These are phyloP conservation scores for Picathartes gymnocephalus DNA, from an alignment of 2,113 vertebrate species.

Conservation along the genomic window DNA sequence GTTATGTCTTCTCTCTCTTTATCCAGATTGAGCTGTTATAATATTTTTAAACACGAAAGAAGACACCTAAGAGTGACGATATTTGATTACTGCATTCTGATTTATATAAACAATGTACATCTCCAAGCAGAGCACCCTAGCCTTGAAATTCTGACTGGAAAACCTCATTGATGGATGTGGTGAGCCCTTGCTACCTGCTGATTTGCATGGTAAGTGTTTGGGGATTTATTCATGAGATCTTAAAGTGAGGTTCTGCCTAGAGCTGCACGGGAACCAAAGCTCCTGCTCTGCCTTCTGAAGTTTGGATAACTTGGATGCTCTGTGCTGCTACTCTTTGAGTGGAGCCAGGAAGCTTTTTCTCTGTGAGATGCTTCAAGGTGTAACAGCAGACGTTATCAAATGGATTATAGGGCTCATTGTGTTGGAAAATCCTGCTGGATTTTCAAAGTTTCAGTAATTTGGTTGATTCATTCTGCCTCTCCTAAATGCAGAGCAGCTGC, in stretches of 20 bases:
- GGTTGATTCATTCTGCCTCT: neutral
- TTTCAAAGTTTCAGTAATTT: neutral
- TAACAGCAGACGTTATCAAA: neutral
- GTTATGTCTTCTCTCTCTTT: neutral
- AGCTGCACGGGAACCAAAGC: neutral
- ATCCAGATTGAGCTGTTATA: neutral
- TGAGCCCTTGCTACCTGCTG: neutral
- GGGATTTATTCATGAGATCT: too few species aligned
- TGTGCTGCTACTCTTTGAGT: neutral
- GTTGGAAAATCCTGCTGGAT: neutral
- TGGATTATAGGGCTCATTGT: neutral
- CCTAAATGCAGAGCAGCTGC: neutral
- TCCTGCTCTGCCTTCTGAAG: neutral
- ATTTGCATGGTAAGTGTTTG: neutral
- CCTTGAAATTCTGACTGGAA: neutral
- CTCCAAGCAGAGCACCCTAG: neutral
- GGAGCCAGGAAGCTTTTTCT: neutral
- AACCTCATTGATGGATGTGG: fast-evolving
- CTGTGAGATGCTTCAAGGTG: neutral
- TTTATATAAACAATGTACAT: too few species aligned
- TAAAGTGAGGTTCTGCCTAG: neutral
- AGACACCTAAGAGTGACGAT: neutral
- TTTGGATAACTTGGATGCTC: neutral
- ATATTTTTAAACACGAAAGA: neutral
- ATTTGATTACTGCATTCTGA: neutral